These are phyloP conservation scores for Lontra canadensis DNA, from an alignment of 2,113 vertebrate genomes.

Conservation along the genomic window DNA sequence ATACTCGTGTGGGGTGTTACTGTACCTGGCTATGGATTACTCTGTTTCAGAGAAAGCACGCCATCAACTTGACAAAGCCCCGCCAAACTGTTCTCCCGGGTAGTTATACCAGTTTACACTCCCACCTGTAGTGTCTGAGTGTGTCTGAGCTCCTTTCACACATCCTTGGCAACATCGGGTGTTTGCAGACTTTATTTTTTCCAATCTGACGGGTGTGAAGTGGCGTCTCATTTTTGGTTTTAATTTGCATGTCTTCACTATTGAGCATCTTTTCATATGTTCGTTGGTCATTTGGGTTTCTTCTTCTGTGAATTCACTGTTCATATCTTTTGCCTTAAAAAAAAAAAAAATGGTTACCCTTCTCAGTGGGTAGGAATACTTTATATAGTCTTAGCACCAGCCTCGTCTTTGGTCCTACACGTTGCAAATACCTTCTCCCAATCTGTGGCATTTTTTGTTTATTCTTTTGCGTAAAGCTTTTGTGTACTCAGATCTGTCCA, in stretches of 20 bases:
- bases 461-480: background rate
- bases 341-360: background rate
- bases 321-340: slow-evolving; percentile 36
- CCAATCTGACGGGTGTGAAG: slow-evolving; percentile 62
- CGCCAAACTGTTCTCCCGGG: slow-evolving; percentile 52
- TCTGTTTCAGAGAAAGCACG: slow-evolving; percentile 50
- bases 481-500: background rate
- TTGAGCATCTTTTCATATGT: slow-evolving; percentile 49
- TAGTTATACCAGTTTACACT: slow-evolving; percentile 51
- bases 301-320: slow-evolving; percentile 43
- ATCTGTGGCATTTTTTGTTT: background rate
- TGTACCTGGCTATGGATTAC: slow-evolving; percentile 19
- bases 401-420: background rate
- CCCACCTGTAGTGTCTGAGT: slow-evolving; percentile 68
- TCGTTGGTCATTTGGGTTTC: slow-evolving; percentile 66
- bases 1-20: background rate
- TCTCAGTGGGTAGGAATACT: background rate
- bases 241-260: slow-evolving; percentile 68
- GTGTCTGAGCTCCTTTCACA: slow-evolving; percentile 63
- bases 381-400: background rate
- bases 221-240: slow-evolving; percentile 60
- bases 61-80: slow-evolving; percentile 6
- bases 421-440: background rate
- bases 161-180: slow-evolving; percentile 74
- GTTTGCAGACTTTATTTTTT: slow-evolving; percentile 74